Evolutionary conservation across 2,797 vertebrate genomes (phyloP).

Genomic region (Pipistrellus pipistrellus): DNA sequence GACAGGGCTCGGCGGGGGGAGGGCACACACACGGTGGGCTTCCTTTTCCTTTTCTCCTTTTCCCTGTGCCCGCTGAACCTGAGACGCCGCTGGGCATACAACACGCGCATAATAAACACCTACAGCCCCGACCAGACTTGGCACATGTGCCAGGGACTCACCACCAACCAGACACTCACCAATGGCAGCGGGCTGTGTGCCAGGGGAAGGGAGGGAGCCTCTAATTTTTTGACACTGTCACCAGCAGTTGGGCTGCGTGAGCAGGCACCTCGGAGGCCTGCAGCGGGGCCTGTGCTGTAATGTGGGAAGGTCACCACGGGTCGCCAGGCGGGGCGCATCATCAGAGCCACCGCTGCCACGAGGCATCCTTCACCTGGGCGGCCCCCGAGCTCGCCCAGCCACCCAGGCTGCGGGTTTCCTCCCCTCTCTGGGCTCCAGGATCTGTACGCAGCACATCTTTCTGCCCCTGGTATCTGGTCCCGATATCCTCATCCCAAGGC

Average conservation of each 20-base stretch:
- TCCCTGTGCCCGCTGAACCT: background rate
- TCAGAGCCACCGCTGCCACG: fast-evolving
- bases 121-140: background rate
- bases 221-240: background rate
- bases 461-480: background rate
- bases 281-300: background rate
- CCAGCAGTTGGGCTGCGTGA: background rate
- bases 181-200: background rate
- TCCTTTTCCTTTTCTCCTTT: background rate
- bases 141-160: background rate
- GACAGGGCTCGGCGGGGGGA: background rate
- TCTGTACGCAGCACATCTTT: background rate
- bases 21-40: background rate
- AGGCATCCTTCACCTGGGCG: fast-evolving
- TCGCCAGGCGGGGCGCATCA: background rate
- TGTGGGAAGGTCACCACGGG: too few species aligned
- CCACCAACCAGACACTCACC: background rate
- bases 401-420: background rate
- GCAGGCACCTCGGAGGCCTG: background rate
- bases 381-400: background rate
- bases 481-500: background rate
- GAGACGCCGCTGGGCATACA: background rate
- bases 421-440: background rate
- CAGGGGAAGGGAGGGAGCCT: background rate
- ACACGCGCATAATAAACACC: background rate